Percentiles rank a stretch among this genome's conserved stretches.
These are phyloP conservation scores for Dendrocincla fuliginosa DNA, from an alignment of 2,797 vertebrate genomes.

Conservation along the genomic window DNA sequence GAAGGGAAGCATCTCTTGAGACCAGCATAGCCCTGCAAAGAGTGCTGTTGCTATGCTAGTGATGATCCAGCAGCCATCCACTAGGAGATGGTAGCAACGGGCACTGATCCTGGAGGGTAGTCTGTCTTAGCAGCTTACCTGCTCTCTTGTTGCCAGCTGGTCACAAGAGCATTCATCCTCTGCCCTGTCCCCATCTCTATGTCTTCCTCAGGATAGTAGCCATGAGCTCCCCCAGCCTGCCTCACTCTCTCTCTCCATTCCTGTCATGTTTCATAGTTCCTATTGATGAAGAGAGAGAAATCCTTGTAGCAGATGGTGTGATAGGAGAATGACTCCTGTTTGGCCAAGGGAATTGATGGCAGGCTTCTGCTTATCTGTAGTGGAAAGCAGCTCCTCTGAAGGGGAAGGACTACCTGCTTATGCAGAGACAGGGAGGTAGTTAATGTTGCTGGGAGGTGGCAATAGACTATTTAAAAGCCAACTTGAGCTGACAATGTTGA, in stretches of 20 bases:
- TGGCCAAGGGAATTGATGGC: not conserved
- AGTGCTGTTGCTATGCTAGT: not conserved
- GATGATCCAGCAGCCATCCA: not conserved
- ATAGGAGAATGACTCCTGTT: not conserved
- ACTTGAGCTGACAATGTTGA: not conserved
- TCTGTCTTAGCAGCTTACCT: not conserved
- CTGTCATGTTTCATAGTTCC: not conserved
- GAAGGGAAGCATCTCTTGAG: not conserved
- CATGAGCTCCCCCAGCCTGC: not conserved
- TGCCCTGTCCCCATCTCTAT: not conserved
- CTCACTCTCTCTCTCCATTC: not conserved
- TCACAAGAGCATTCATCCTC: not conserved
- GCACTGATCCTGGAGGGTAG: not conserved
- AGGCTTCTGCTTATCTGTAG: not conserved
- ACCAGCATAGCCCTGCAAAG: not conserved
- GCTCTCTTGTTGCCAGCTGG: not conserved
- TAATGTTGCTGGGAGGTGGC: not conserved
- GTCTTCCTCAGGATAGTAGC: not conserved
- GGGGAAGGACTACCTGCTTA: not conserved
- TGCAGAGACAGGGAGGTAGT: not conserved
- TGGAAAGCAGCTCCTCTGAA: not conserved
- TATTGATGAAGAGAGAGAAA: not conserved
- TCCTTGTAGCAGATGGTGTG: not conserved
- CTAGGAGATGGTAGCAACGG: not conserved
- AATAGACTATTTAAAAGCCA: not conserved